Conservation (phyloP, 1,140 invertebrate genomes). For the Macrobrachium nipponense region DNA sequence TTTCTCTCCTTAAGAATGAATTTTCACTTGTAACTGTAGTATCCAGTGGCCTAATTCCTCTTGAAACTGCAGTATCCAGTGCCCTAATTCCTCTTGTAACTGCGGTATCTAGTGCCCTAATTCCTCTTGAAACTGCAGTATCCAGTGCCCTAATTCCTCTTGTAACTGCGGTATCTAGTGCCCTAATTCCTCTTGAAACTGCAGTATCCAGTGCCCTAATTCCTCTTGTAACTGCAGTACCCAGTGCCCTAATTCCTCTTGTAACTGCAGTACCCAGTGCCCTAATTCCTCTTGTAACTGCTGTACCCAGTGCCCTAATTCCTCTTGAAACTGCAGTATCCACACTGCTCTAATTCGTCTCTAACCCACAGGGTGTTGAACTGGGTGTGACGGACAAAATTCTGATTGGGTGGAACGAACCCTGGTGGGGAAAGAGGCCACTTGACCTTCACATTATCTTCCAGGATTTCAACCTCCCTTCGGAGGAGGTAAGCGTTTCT, state of each 20-base stretch:
- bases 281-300: not conserved
- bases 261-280: not conserved
- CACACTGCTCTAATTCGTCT: not conserved
- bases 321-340: not conserved
- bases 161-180: not conserved
- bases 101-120: not conserved
- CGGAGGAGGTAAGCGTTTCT: not conserved
- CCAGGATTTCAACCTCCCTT: not conserved
- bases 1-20: too few species aligned
- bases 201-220: not conserved
- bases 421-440: not conserved
- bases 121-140: not conserved
- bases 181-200: not conserved
- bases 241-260: not conserved
- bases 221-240: not conserved
- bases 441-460: slow-evolving; percentile 1
- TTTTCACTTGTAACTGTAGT: not conserved
- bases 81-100: not conserved
- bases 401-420: not conserved
- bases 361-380: not conserved
- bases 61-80: not conserved
- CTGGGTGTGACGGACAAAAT: not conserved
- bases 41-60: not conserved
- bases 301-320: not conserved
- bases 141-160: not conserved